These are phyloP conservation scores for Corydoras maculifer DNA, from an alignment of 2,113 vertebrate genomes.

Conservation along the genomic window DNA sequence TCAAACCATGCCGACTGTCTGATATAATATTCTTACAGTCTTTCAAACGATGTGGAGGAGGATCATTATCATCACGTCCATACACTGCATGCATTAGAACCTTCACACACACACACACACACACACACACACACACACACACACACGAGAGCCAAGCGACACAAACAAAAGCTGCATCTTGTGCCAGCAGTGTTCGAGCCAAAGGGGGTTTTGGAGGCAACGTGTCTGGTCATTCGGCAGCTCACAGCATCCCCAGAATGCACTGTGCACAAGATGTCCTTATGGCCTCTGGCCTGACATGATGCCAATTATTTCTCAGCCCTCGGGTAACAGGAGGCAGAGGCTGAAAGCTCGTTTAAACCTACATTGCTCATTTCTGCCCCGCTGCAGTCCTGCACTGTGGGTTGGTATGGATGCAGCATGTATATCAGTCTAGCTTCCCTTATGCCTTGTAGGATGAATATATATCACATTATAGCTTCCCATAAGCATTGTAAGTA, in stretches of 20 bases:
- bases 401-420: neutral
- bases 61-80: too few species aligned
- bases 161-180: conserved; percentile 20
- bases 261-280: conserved; percentile 29
- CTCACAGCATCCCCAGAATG: conserved; percentile 25
- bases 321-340: conserved; percentile 4
- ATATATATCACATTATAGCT: neutral
- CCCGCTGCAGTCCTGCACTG: neutral
- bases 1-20: too few species aligned
- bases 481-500: conserved; percentile 7
- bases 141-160: conserved; percentile 2
- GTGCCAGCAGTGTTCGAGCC: conserved; percentile 30
- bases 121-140: neutral
- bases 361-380: neutral
- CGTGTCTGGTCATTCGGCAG: conserved; percentile 38
- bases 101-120: too few species aligned
- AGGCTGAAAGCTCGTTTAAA: conserved; percentile 29
- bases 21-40: too few species aligned
- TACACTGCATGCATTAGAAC: too few species aligned
- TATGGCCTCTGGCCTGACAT: conserved; percentile 34
- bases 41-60: too few species aligned
- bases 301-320: conserved; percentile 36
- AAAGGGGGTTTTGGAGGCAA: conserved; percentile 16
- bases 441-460: conserved; percentile 1
- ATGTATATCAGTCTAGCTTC: neutral